Base-by-base conservation (phyloP, 2,797 vertebrate species). In the Ataeniobius toweri region DNA sequence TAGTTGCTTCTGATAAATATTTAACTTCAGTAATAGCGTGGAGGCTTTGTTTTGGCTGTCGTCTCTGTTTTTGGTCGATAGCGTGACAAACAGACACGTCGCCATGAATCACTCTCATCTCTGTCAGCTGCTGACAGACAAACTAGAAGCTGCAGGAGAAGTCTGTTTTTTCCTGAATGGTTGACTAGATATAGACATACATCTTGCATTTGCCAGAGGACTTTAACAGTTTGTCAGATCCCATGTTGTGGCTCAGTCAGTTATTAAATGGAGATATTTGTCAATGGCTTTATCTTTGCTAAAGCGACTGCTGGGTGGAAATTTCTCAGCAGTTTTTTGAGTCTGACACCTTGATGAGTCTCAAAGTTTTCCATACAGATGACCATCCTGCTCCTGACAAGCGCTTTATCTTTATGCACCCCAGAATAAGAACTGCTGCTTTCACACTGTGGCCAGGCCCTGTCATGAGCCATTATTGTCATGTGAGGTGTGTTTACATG, bases 401-500 rank as follows among this genome's bases (percentile, higher is more conserved):
- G 75, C 87, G 26, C 63, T 69, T 72, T 69, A 28, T 92, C 85
- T 91, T 80, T 73, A 73, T 78, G 88, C 87, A 85, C 86, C 83
- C 83, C 81, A 85, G 89, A 90, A 85, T 12, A 88, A 85, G 80
- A 89, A 85, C 53, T 2, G 41, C 70, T 83, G 87, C 88, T 86
- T 90, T 88, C 84, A 82, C 88, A 87, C 89, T 65, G 28, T 71
- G 85, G 80, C 84, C 91, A 71, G 74, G 81, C 84, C 73, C 83
- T 93, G 93, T 93, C 93, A 89, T 80, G 82, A 39, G 81, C 83
- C 71, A 84, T 95, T 91, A 94, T 75, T 90, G 91, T 95, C 93
- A 94, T 82, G 83, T 88, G 85, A 75, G 39, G 63, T 77, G 76
- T 88, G 90, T 93, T 93, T 92, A 91, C 89, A 85, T 83, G 84